phyloP scores from a whole-genome alignment of 2,113 vertebrate species.

The Dicentrarchus labrax region DNA sequence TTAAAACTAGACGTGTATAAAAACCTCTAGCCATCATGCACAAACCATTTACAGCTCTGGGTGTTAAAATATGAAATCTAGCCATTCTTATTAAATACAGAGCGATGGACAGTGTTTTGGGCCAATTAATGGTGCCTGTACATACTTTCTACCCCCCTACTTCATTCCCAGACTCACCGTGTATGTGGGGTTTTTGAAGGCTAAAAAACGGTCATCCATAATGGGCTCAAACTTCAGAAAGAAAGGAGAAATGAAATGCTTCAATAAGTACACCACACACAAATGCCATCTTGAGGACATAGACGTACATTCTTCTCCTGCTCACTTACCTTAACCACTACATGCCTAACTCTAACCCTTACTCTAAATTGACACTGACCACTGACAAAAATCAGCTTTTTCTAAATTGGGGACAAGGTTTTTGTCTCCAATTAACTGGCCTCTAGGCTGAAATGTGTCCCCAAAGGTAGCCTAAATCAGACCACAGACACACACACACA shows the following conservation, averaged over 20 bases:
- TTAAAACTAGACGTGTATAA: too few relatives aligned
- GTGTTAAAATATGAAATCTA: neutral
- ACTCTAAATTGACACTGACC: too few relatives aligned
- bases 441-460: too few relatives aligned
- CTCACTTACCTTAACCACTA: too few relatives aligned
- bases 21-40: neutral
- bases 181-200: conserved; percentile 67
- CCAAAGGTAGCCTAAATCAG: too few relatives aligned
- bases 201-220: conserved; percentile 8
- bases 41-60: neutral
- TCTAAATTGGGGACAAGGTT: too few relatives aligned
- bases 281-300: too few relatives aligned
- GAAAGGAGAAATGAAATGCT: conserved; percentile 11
- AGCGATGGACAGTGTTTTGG: neutral
- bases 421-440: too few relatives aligned
- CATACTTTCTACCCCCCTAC: neutral
- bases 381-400: too few relatives aligned
- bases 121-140: neutral
- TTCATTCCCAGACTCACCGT: conserved; percentile 60
- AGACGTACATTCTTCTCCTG: too few relatives aligned
- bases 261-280: neutral
- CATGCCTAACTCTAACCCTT: too few relatives aligned
- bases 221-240: conserved; percentile 36
- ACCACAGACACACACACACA: too few relatives aligned
- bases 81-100: neutral